Evolutionary conservation across 2,113 vertebrate species (phyloP).

Genomic region (Oophaga pumilio): DNA sequence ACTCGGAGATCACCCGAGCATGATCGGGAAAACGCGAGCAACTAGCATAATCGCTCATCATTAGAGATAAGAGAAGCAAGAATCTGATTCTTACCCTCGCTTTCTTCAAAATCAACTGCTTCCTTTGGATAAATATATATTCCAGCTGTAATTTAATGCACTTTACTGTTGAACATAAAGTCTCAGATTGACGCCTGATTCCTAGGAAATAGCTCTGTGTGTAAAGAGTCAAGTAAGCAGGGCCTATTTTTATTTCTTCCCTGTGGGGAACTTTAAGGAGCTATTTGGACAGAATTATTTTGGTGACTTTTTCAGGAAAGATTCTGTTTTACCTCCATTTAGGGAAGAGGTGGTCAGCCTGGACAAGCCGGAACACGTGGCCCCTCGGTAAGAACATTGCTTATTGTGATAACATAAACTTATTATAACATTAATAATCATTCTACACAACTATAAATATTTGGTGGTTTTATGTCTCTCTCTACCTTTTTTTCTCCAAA

Average conservation of each 20-base stretch:
- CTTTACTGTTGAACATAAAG: not conserved
- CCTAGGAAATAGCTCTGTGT: not conserved
- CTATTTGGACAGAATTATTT: not conserved
- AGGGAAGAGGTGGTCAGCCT: conserved; percentile 84
- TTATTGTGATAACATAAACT: not conserved
- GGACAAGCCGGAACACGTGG: conserved; percentile 83
- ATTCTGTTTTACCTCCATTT: conserved; percentile 46
- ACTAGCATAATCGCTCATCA: too few species aligned
- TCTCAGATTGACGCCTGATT: not conserved
- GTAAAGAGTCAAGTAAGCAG: not conserved
- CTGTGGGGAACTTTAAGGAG: not conserved
- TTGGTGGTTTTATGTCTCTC: not conserved
- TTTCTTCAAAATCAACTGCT: not conserved
- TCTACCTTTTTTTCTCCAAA: too few species aligned
- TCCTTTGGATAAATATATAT: not conserved
- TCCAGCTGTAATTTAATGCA: not conserved
- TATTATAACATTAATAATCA: not conserved
- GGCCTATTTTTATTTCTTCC: not conserved
- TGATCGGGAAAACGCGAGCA: too few species aligned
- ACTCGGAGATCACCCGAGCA: too few species aligned
- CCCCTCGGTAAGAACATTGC: conserved; percentile 75
- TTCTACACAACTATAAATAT: not conserved
- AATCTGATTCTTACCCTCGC: not conserved
- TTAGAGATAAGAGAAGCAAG: not conserved
- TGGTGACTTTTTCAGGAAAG: not conserved